Evolutionary conservation across 2,888 invertebrate genomes (phyloP).

Genomic region (Cataglyphis altisquamis): DNA sequence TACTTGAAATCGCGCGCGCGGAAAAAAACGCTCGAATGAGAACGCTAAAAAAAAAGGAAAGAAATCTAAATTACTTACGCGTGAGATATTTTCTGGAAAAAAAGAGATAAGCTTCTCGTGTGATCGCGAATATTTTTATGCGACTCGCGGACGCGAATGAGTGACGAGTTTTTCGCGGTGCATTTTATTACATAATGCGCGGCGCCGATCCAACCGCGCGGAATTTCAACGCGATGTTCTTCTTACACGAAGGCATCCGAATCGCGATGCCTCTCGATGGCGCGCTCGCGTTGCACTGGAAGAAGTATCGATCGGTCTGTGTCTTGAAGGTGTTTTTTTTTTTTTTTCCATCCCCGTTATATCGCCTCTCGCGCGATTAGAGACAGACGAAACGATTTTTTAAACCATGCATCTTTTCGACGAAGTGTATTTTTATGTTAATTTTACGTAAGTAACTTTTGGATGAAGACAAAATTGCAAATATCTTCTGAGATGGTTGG

Average conservation of each 20-base stretch:
- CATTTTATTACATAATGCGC: conserved; percentile 46
- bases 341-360: conserved; percentile 23
- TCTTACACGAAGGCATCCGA: conserved; percentile 37
- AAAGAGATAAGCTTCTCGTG: conserved; percentile 11
- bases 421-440: background rate
- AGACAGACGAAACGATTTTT: background rate
- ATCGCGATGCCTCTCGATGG: conserved; percentile 54
- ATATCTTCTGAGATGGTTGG: background rate
- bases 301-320: conserved; percentile 71
- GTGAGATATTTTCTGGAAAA: conserved; percentile 3
- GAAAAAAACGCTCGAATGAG: background rate
- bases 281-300: conserved; percentile 66
- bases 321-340: conserved; percentile 67
- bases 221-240: conserved; percentile 56
- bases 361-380: conserved; percentile 42
- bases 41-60: background rate
- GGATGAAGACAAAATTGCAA: background rate
- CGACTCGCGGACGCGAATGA: background rate
- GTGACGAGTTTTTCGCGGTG: conserved; percentile 19
- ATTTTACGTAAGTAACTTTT: background rate
- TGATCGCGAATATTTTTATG: conserved; percentile 28
- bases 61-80: background rate
- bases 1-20: background rate
- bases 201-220: conserved; percentile 19
- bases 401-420: background rate